Evolutionary conservation across 2,888 invertebrate genomes (phyloP).

Genomic region (Sturmia bella): DNA sequence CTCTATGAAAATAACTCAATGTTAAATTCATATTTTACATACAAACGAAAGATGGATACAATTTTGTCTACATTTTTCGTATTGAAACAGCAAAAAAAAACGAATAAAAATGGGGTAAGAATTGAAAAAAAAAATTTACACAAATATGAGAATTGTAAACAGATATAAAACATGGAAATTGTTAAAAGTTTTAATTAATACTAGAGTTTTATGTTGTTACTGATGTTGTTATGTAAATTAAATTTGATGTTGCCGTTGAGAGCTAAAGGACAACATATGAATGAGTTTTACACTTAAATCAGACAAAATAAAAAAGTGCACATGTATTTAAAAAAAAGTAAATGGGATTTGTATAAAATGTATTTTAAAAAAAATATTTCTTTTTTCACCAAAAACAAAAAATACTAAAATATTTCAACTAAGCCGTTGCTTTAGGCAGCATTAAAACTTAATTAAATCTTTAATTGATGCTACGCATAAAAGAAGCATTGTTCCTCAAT

Average conservation of each 20-base stretch:
- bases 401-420: too few relatives aligned
- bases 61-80: constrained; percentile 50
- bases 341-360: too few relatives aligned
- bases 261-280: constrained; percentile 28
- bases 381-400: too few relatives aligned
- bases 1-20: constrained; percentile 42
- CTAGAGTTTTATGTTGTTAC: constrained; percentile 74
- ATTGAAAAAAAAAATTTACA: constrained; percentile 24
- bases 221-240: constrained; percentile 57
- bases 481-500: too few relatives aligned
- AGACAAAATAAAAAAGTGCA: constrained; percentile 1
- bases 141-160: constrained; percentile 61
- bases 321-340: neutral
- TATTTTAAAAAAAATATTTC: too few relatives aligned
- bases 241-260: constrained; percentile 32
- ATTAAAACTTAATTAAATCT: too few relatives aligned
- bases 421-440: too few relatives aligned
- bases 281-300: neutral
- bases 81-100: constrained; percentile 12
- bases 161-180: constrained; percentile 65
- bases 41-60: constrained; percentile 44
- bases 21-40: constrained; percentile 60
- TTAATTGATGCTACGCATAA: too few relatives aligned
- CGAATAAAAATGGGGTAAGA: constrained; percentile 7
- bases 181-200: constrained; percentile 79